Evolutionary conservation across 2,113 vertebrate species (phyloP).

Genomic region (Dryoscopus gambensis): DNA sequence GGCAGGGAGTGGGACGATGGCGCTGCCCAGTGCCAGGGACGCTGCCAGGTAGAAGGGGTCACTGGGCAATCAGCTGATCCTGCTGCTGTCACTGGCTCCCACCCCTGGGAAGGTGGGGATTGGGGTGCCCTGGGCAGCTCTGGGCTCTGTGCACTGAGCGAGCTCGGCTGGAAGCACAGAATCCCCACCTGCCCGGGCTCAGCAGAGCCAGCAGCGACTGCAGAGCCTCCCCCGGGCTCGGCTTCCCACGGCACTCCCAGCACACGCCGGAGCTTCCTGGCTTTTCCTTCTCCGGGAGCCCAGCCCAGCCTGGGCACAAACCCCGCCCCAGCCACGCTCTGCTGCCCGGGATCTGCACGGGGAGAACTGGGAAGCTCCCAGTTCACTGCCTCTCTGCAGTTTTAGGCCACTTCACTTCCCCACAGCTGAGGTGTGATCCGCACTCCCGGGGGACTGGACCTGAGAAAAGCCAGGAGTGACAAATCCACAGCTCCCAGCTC

Average conservation of each 20-base stretch:
- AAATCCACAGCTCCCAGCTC: neutral
- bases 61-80: neutral
- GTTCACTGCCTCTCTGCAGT: rapidly evolving
- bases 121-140: neutral
- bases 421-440: rapidly evolving
- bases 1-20: neutral
- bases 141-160: neutral
- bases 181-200: neutral
- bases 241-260: neutral
- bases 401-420: rapidly evolving
- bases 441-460: rapidly evolving
- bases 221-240: neutral
- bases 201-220: neutral
- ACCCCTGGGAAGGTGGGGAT: rapidly evolving
- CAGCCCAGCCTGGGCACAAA: neutral
- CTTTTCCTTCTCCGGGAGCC: neutral
- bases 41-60: neutral
- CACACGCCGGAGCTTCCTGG: neutral
- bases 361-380: rapidly evolving
- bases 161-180: neutral
- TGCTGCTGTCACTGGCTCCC: neutral
- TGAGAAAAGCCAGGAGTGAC: neutral
- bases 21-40: rapidly evolving
- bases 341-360: rapidly evolving
- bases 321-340: neutral